Percentiles rank a stretch among this genome's conserved stretches.
Conservation (phyloP, 2,888 invertebrate species). For the Macrosiphum euphorbiae region DNA sequence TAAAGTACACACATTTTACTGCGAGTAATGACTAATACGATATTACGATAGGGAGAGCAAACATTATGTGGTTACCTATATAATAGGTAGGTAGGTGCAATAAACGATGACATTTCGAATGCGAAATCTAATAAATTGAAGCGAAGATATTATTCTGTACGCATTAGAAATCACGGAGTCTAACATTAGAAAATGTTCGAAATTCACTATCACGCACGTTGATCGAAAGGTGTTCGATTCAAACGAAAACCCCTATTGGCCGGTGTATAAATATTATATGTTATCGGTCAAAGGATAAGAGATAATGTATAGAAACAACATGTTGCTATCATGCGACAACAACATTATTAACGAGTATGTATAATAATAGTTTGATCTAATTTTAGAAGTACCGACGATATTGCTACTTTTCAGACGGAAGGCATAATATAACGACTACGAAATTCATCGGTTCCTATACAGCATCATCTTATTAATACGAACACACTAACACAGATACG, state of each 20-base stretch:
- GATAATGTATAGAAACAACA: neutral
- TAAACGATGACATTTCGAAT: neutral
- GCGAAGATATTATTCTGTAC: neutral
- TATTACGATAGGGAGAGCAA: too few relatives aligned
- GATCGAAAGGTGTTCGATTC: neutral
- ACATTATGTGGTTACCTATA: too few relatives aligned
- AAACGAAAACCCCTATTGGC: neutral
- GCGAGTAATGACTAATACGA: neutral
- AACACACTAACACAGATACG: neutral
- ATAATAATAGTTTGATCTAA: conserved; percentile 24
- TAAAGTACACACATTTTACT: neutral
- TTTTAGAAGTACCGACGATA: neutral
- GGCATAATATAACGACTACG: neutral
- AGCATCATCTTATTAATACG: neutral
- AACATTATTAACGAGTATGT: neutral
- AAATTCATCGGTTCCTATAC: neutral
- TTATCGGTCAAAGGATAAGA: conserved; percentile 1
- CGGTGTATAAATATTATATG: neutral
- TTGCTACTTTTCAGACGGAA: neutral
- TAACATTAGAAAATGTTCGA: neutral
- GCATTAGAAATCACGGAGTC: neutral
- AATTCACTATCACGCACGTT: neutral
- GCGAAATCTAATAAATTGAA: neutral
- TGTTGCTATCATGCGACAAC: neutral
- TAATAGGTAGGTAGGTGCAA: neutral